Evolutionary conservation across 2,888 invertebrate genomes (phyloP).

Genomic region (Arge pagana): DNA sequence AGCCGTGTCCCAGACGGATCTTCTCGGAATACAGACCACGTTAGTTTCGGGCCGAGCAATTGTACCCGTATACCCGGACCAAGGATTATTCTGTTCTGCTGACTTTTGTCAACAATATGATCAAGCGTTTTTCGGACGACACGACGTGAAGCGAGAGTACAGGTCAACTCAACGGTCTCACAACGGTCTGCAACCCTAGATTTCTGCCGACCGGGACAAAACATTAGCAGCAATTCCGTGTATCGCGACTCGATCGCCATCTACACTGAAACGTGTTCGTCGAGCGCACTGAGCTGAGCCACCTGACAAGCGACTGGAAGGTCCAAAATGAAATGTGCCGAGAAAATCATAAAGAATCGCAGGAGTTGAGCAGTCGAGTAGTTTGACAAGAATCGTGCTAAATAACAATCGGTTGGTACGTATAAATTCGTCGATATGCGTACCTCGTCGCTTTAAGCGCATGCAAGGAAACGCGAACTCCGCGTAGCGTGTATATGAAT

Average conservation of each 20-base stretch:
- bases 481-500: no score
- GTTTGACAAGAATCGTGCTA: slow-evolving; percentile 13
- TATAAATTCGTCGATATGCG: slow-evolving; percentile 12
- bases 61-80: not conserved
- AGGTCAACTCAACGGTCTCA: no score
- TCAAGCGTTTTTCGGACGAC: not conserved
- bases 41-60: not conserved
- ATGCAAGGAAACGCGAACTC: not conserved
- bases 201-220: not conserved
- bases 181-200: slow-evolving; percentile 14
- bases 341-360: slow-evolving; percentile 2
- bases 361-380: not conserved
- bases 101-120: not conserved
- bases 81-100: not conserved
- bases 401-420: slow-evolving; percentile 14
- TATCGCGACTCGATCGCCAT: slow-evolving; percentile 9
- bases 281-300: slow-evolving; percentile 7
- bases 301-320: not conserved
- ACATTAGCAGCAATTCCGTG: no score
- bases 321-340: slow-evolving; percentile 6
- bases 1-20: slow-evolving; percentile 7
- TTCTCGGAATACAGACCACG: slow-evolving; percentile 6
- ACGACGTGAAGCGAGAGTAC: not conserved
- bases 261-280: slow-evolving; percentile 7
- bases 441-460: not conserved